Evolutionary conservation across 2,888 invertebrate genomes (phyloP).

Genomic region (Caenorhabditis japonica): DNA sequence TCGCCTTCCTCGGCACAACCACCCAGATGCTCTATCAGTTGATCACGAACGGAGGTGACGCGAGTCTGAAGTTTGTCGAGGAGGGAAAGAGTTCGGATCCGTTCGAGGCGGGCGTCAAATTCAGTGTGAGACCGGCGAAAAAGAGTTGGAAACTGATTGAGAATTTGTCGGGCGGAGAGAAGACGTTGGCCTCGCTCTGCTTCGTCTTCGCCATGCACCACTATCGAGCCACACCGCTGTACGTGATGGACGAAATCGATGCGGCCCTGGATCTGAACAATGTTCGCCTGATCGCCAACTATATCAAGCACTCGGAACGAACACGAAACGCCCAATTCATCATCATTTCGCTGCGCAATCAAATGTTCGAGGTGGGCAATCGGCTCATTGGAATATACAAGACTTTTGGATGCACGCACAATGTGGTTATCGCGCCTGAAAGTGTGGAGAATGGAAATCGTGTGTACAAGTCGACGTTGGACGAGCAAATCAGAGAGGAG

Average conservation of each 20-base stretch:
- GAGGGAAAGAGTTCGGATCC: slow-evolving; percentile 35
- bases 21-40: slow-evolving; percentile 90
- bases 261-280: slow-evolving; percentile 98
- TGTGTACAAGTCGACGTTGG: background rate
- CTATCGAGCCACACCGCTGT: slow-evolving; percentile 94
- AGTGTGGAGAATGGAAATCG: background rate
- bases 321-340: slow-evolving; percentile 95
- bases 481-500: background rate
- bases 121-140: slow-evolving; percentile 93
- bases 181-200: slow-evolving; percentile 94
- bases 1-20: slow-evolving; percentile 26
- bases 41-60: slow-evolving; percentile 97
- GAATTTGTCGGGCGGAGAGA: slow-evolving; percentile 97
- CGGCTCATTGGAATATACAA: slow-evolving; percentile 95
- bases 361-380: slow-evolving; percentile 97
- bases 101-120: slow-evolving; percentile 29
- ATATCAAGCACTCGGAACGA: slow-evolving; percentile 85
- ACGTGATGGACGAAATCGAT: slow-evolving; percentile 89
- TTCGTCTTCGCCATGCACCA: slow-evolving; percentile 97
- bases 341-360: slow-evolving; percentile 93
- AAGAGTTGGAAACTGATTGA: slow-evolving; percentile 99
- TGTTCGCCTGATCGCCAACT: slow-evolving; percentile 96
- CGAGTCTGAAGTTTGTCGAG: slow-evolving; percentile 80
- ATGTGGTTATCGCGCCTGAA: slow-evolving; percentile 16
- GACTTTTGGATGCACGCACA: slow-evolving; percentile 78